A percentile compares a stretch with the other conserved stretches of the same genome.
These are phyloP conservation scores for Candidula unifasciata DNA, from an alignment of 2,888 invertebrate genomes.

Conservation along the genomic window DNA sequence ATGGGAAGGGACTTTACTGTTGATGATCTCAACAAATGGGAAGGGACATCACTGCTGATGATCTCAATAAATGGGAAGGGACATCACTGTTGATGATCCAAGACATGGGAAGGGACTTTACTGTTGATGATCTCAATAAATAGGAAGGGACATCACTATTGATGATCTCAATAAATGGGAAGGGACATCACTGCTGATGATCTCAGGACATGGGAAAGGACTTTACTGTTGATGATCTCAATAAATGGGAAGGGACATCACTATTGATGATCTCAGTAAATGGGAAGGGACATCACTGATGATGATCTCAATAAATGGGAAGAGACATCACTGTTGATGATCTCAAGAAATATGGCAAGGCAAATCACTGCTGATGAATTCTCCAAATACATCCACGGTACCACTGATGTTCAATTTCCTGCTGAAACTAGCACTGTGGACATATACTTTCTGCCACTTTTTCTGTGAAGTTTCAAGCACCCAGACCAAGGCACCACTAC, in stretches of 20 bases:
- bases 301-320: not conserved
- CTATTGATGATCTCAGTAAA: no score
- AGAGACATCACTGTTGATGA: not conserved
- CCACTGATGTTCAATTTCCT: conserved; percentile 18
- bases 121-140: no score
- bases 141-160: no score
- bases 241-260: no score
- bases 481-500: conserved; percentile 29
- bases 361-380: not conserved
- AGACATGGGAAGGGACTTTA: no score
- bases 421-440: not conserved
- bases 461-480: conserved; percentile 2
- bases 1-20: not conserved
- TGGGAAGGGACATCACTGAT: no score
- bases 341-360: conserved; percentile 2
- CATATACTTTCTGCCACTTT: conserved; percentile 27
- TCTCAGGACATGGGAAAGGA: no score
- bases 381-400: conserved; percentile 17
- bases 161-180: no score
- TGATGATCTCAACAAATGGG: not conserved
- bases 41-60: conserved; percentile 2
- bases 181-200: no score
- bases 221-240: no score
- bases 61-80: not conserved
- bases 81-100: not conserved